phyloP scores from a whole-genome alignment of 2,113 vertebrate genomes.

The Gallinago jamesoni region DNA sequence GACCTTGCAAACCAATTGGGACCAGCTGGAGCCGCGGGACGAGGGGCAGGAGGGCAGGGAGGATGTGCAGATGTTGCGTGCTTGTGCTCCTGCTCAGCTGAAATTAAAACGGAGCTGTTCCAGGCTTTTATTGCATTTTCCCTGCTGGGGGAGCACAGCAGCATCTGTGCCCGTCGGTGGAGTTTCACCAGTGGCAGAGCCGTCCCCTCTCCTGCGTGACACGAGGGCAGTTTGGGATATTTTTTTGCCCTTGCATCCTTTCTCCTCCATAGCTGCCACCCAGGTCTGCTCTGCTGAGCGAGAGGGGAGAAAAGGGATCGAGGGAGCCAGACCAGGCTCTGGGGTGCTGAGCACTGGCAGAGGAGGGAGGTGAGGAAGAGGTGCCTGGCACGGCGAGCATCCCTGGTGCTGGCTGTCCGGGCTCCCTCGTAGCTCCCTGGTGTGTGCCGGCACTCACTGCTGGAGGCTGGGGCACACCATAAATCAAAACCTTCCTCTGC shows the following conservation, averaged over 20 bases:
- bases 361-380: not conserved
- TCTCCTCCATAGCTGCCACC: not conserved
- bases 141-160: not conserved
- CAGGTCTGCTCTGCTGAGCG: not conserved
- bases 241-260: not conserved
- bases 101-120: not conserved
- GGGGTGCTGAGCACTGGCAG: not conserved
- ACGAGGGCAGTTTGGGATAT: accelerated
- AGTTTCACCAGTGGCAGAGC: not conserved
- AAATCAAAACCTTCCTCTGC: not conserved
- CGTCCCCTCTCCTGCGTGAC: accelerated
- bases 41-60: not conserved
- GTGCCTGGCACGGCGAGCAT: not conserved
- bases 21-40: accelerated
- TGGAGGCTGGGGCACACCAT: not conserved
- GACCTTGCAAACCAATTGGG: not conserved
- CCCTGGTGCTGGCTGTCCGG: accelerated
- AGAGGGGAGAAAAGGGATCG: not conserved
- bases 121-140: not conserved
- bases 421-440: not conserved
- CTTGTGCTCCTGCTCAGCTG: not conserved
- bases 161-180: accelerated
- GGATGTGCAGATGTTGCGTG: not conserved
- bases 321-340: accelerated
- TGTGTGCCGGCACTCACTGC: accelerated